Base-by-base conservation (phyloP, 1,140 invertebrate species). In the Papilio glaucus region DNA sequence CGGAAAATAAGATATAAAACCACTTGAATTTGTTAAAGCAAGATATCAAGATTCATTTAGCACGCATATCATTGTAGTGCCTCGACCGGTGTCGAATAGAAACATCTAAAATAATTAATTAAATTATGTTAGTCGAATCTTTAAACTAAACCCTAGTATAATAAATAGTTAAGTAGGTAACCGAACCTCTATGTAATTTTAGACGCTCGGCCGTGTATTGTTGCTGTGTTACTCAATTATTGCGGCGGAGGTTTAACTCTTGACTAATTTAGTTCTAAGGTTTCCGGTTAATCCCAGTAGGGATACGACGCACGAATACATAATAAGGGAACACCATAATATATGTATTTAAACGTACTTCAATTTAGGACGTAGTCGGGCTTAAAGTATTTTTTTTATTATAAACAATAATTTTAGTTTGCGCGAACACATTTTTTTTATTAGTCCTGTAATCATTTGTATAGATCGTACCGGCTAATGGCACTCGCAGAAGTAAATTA, bases 401-500 rank as follows among this genome's bases (percentile, higher is more conserved):
- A n/a, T n/a, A n/a, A n/a, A n/a, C n/a, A n/a, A n/a, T n/a, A n/a
- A n/a, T n/a, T n/a, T n/a, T n/a, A n/a, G n/a, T n/a, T n/a, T n/a
- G n/a, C n/a, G n/a, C n/a, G n/a, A n/a, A n/a, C n/a, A n/a, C 29
- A 41, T 53, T 53, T 24, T 53, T 53, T 9, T 24, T 24, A 24
- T 53, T 12, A 3, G 8, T 9, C 18, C 49, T 12, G 21, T 53
- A 53, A 45, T 45, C 42, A 53, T 53, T 53, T 53, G 49, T 53
- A 53, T 24, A 53, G 49, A 53, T 53, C 49, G n/a, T n/a, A 53
- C 21, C 6, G 29, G 29, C 29, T 61, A 61, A 61, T 61, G 10
- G 26, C 57, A 61, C 29, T 26, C 57, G n/a, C 57, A 61, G 24
- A 18, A 39, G 39, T 67, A 67, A 67, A 67, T 67, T 67, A 67